Evolutionary conservation across 2,113 vertebrate species (phyloP).

Genomic region (Aspiorhynchus laticeps): DNA sequence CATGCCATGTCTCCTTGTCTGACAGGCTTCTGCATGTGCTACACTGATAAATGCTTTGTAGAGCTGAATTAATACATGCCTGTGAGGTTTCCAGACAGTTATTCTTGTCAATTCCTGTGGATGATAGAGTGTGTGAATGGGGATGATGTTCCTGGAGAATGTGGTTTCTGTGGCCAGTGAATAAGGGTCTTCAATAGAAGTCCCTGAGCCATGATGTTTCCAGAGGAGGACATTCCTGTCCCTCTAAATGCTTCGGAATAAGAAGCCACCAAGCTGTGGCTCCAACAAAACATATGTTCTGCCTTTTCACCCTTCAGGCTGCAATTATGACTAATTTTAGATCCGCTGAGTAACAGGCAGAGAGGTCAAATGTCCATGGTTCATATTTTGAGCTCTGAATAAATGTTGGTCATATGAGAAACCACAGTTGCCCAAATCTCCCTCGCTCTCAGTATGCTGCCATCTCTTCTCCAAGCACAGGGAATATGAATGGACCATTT

Average conservation of each 20-base stretch:
- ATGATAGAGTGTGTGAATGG: slow-evolving; percentile 48
- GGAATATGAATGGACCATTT: slow-evolving; percentile 29
- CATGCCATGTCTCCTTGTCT: not conserved
- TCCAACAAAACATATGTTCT: slow-evolving; percentile 48
- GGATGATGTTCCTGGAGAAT: slow-evolving; percentile 51
- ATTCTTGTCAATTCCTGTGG: not conserved
- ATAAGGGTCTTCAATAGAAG: slow-evolving; percentile 28
- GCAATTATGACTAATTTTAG: slow-evolving; percentile 60
- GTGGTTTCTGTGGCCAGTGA: slow-evolving; percentile 42
- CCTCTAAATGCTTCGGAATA: slow-evolving; percentile 42
- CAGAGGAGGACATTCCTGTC: slow-evolving; percentile 43
- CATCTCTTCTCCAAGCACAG: not conserved
- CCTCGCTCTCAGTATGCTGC: slow-evolving; percentile 1
- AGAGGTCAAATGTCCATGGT: slow-evolving; percentile 54
- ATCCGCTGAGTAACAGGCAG: slow-evolving; percentile 49
- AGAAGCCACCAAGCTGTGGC: slow-evolving; percentile 49
- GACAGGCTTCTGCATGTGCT: not conserved
- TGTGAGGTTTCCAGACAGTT: not conserved
- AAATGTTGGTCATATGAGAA: slow-evolving; percentile 50
- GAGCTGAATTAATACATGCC: not conserved
- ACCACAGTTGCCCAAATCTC: slow-evolving; percentile 46
- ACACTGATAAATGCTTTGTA: not conserved
- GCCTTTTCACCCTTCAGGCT: slow-evolving; percentile 48
- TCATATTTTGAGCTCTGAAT: slow-evolving; percentile 54
- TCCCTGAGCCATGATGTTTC: slow-evolving; percentile 37